A percentile compares a stretch with the other conserved stretches of the same genome.
phyloP scores from a whole-genome alignment of 1,140 invertebrate species.

The Magallana ariakensis region DNA sequence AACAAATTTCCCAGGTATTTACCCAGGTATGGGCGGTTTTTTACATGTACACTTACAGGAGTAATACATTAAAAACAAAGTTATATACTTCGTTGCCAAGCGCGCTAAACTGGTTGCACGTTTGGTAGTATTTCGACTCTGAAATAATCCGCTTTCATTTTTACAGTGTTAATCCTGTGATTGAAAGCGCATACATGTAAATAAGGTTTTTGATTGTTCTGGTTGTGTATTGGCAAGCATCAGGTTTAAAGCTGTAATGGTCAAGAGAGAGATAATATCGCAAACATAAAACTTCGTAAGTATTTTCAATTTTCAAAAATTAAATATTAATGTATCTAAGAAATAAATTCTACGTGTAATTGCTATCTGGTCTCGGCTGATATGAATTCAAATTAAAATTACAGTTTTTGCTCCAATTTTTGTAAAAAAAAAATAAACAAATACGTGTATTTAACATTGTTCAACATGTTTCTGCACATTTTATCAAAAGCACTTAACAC shows the following conservation, averaged over 20 bases:
- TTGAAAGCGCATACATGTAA: neutral
- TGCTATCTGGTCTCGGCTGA: no score
- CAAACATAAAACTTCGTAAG: neutral
- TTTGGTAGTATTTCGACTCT: neutral
- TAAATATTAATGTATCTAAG: neutral
- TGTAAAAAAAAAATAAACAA: no score
- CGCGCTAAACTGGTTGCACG: neutral
- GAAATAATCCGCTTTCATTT: constrained; percentile 19
- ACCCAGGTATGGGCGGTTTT: neutral
- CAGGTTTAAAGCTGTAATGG: constrained; percentile 19
- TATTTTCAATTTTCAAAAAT: neutral
- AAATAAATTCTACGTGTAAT: no score
- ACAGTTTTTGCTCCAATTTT: no score
- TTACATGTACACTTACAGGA: neutral
- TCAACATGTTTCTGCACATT: no score
- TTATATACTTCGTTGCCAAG: neutral
- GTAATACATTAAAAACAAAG: neutral
- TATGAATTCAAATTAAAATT: no score
- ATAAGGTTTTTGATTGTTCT: neutral
- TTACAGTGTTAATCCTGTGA: constrained; percentile 16
- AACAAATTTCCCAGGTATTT: neutral
- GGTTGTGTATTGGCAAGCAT: constrained; percentile 2
- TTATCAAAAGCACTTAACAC: no score
- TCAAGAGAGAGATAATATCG: neutral
- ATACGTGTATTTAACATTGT: no score